Conservation (phyloP, 2,113 vertebrate species). For the Gymnogyps californianus region DNA sequence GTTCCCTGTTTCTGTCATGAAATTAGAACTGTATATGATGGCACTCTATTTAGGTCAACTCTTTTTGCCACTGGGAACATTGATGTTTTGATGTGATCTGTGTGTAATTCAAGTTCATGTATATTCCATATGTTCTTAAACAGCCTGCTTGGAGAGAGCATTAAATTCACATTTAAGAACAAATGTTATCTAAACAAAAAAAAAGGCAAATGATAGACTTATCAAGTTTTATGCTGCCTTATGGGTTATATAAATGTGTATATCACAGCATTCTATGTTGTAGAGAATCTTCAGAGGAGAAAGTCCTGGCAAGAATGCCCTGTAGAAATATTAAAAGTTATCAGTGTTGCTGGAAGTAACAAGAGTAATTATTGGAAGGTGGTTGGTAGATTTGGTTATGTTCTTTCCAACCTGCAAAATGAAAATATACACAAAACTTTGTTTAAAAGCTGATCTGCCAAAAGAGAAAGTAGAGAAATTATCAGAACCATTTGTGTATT, state of each 20-base stretch:
- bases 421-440: neutral
- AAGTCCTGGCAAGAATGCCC: neutral
- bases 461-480: neutral
- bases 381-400: neutral
- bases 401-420: neutral
- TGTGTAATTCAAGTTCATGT: neutral
- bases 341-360: neutral
- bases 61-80: neutral
- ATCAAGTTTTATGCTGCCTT: neutral
- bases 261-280: neutral
- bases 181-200: neutral
- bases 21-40: neutral
- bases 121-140: neutral
- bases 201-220: neutral
- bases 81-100: neutral
- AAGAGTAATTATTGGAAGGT: neutral
- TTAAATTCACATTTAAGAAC: neutral
- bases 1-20: neutral
- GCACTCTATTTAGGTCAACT: slow-evolving; percentile 7
- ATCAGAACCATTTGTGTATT: neutral
- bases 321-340: neutral
- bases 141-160: neutral
- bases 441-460: neutral
- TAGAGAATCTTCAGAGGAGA: neutral
- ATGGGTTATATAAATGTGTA: neutral